Conservation (phyloP, 2,113 vertebrate genomes). For the Sander vitreus region DNA sequence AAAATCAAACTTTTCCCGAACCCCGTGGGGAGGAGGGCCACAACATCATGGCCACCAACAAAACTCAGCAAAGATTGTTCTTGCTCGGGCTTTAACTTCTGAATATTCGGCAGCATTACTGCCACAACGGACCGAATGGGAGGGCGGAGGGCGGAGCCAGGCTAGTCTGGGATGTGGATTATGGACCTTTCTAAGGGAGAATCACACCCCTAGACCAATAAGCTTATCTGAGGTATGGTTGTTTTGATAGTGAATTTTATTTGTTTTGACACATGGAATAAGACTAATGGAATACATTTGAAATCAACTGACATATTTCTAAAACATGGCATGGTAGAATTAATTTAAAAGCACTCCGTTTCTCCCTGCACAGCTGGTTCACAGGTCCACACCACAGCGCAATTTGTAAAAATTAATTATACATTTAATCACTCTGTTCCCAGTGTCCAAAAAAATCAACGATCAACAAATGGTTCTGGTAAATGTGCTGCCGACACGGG, state of each 20-base stretch:
- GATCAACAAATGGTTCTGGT: background rate
- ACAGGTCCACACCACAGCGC: background rate
- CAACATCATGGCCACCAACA: no score
- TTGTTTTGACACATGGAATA: background rate
- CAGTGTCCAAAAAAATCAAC: background rate
- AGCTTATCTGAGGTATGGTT: background rate
- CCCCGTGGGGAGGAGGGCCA: no score
- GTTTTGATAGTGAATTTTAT: background rate
- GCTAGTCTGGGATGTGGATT: no score
- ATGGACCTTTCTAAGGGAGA: background rate
- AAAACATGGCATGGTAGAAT: background rate
- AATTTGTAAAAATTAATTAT: conserved; percentile 15
- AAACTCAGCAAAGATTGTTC: no score
- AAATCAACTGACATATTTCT: background rate
- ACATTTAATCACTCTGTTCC: background rate
- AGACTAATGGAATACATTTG: background rate
- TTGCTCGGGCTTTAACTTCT: no score
- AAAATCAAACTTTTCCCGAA: no score
- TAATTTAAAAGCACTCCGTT: background rate
- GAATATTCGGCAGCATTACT: no score
- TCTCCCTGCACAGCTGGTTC: background rate
- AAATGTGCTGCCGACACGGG: background rate
- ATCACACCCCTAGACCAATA: background rate
- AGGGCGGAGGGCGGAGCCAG: no score
- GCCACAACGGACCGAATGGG: no score